Base-by-base conservation (phyloP, 2,888 invertebrate species). In the Muschampia plurimacula region DNA sequence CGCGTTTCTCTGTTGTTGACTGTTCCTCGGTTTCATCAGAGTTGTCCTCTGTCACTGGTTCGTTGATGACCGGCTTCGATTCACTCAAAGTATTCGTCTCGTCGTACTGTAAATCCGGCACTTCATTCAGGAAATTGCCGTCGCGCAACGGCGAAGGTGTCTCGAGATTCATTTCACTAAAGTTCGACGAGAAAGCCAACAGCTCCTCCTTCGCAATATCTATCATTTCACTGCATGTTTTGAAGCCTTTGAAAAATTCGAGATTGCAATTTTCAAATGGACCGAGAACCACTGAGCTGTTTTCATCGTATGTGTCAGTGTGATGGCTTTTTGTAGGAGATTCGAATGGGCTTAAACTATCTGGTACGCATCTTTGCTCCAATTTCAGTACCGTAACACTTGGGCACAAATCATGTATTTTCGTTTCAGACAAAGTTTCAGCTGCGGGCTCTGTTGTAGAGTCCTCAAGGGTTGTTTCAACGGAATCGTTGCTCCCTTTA, bases 221-320 rank as follows among this genome's bases (percentile, higher is more conserved):
- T 0, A 87, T 84, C 49, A 89, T 81, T 59, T 95, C 92, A 0
- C 79, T 80, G n/a, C 75, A 69, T 0, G 95, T 90, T 84, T 95
- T 95, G 0, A 91, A 80, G 1, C 92, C 93, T 79, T 93, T 95
- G 80, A 91, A 95, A 49, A 92, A 84, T 74, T 95, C 95, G 52
- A 95, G 82, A 0, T 94, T 89, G 78, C 93, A 95, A 78, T 95
- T 95, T 77, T 95, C 95, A 77, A 95, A 95, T 0, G 95, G 94
- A 1, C 95, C 95, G 55, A 96, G 79, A 12, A 95, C 95, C 6
- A 96, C 95, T n/a, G 94, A 94, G 73, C 94, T 93, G 80, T 94
- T 91, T 81, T 93, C 93, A 64, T 93, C 91, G 75, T 89, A 93
- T 0, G 94, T 94, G 66, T 94, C 94, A 7, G 88, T 94, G 68